Evolutionary conservation across 1,140 invertebrate genomes (phyloP), one percentile per base, ranked within the genome.

Genomic region (Homarus americanus): DNA sequence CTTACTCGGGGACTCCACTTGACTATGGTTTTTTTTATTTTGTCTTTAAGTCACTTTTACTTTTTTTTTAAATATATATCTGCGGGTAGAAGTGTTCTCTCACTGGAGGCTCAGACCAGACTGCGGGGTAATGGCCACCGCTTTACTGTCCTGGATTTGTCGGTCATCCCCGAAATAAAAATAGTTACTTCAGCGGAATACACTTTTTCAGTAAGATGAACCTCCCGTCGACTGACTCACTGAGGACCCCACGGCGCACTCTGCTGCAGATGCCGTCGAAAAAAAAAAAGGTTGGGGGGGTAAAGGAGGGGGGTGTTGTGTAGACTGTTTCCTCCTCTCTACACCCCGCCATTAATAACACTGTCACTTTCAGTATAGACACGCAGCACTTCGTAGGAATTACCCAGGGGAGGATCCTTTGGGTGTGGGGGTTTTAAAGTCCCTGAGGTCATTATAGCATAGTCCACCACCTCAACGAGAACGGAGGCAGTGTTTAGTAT

Each of bases 391-490:
- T 73, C 44, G 72, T 36, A 86, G 83, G 69, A 36, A 9, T 0
- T 41, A 84, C 66, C 82, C 66, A 72, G 82, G 73, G 40, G 36
- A 72, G 63, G 72, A 36, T 76, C 66, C 72, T 73, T 36, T 86
- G 83, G 83, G 40, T 49, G 72, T 75, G 66, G 73, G 69, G 73
- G 69, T 53, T 75, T 44, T 86, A 28, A 38, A 34, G 83, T 86
- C 83, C 83, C 83, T 86, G 83, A 86, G 83, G 66, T 86, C 72
- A 75, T 86, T 36, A 34, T 53, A 53, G 28, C 69, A 32, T 53
- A 24, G 20, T 53, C n/a, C 83, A 86, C 41, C 41, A n/a, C 36
- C 24, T 34, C 41, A n/a, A 17, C 32, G 63, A 32, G 41, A 38
- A 53, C 49, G 41, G 32, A 63, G 24, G 12, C 24, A 49, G 78